Evolutionary conservation across 2,113 vertebrate species (phyloP), one percentile per base, ranked within the genome.

Genomic region (Oriolus oriolus): DNA sequence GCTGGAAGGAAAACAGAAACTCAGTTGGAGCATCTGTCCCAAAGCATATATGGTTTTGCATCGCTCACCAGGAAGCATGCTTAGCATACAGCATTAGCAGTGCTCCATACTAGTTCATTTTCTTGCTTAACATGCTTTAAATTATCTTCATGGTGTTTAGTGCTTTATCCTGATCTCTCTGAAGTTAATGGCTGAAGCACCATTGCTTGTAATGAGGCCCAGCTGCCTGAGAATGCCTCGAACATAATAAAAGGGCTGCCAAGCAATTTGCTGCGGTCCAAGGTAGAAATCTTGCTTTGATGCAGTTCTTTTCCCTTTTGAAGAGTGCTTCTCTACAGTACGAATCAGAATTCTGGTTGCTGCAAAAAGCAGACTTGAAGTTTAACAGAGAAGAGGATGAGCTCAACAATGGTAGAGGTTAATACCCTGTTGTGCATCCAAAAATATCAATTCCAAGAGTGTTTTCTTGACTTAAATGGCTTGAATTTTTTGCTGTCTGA

Each of bases 131-230:
- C 66, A 20, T 27, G 30, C 61, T 94, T 91, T 91, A 93, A 89
- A 95, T 96, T 53, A 30, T 85, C 52, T 85, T 85, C 33, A 4
- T 69, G 90, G 49, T 41, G 0, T 73, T 65, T 56, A 91, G 28
- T 39, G 91, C 70, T 96, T 90, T 69, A 69, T 89, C 70, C 84
- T 85, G 57, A 33, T 85, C 57, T 53, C 70, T 95, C 94, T 93
- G 78, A 95, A 91, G 91, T 74, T 88, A 93, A 87, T 91, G 66
- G 82, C 70, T 76, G 64, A 70, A 93, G 53, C 33, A 3, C 66
- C 13, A 7, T 75, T 54, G 78, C 45, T 66, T 90, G 59, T 93
- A 96, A 91, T 70, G 77, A 93, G 89, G 70, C 70, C 50, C 83
- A 90, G 94, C 91, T 91, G 93, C 63, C 54, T 47, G 33, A 73